Percentiles rank a stretch among this genome's conserved stretches.
Evolutionary conservation across 2,888 invertebrate species (phyloP).

Genomic region (Macaria liturata): DNA sequence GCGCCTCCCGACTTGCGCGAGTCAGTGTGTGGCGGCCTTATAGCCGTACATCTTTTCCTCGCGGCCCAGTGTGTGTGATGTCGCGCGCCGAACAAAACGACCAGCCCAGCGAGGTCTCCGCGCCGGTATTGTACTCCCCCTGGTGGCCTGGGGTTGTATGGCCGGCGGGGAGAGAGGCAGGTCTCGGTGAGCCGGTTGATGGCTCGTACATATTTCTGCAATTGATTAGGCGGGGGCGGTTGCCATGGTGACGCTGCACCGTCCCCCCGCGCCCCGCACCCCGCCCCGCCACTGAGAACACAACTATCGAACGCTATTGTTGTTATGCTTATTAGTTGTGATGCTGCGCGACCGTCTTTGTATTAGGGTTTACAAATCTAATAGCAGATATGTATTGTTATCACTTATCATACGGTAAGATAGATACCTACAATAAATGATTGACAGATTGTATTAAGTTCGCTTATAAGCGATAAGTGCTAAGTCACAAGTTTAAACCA

Average conservation of each 20-base stretch:
- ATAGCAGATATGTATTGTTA: no score
- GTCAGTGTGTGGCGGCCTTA: conserved; percentile 1
- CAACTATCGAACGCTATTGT: conserved; percentile 13
- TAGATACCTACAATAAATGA: no score
- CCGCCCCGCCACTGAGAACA: conserved; percentile 42
- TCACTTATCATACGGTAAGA: no score
- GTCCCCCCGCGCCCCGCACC: conserved; percentile 34
- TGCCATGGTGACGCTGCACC: conserved; percentile 69
- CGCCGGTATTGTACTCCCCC: conserved; percentile 40
- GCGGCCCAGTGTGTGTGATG: conserved; percentile 53
- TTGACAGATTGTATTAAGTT: no score
- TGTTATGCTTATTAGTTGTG: conserved; percentile 10
- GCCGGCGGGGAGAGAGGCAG: conserved; percentile 39
- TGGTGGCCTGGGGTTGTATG: conserved; percentile 21
- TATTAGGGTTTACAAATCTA: no score
- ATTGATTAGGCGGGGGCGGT: conserved; percentile 83
- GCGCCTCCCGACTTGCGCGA: not conserved
- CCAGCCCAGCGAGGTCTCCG: conserved; percentile 47
- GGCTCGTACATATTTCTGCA: conserved; percentile 82
- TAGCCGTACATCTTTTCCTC: conserved; percentile 69
- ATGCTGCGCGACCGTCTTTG: no score
- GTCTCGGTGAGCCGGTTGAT: conserved; percentile 52
- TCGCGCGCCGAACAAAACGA: conserved; percentile 58
- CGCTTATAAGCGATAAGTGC: no score
- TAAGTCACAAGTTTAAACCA: no score